Percentiles rank a stretch among this genome's conserved stretches.
These are phyloP conservation scores for Cladopsammia gracilis DNA, from an alignment of 64 coral and sea anemone genomes.

Conservation along the genomic window DNA sequence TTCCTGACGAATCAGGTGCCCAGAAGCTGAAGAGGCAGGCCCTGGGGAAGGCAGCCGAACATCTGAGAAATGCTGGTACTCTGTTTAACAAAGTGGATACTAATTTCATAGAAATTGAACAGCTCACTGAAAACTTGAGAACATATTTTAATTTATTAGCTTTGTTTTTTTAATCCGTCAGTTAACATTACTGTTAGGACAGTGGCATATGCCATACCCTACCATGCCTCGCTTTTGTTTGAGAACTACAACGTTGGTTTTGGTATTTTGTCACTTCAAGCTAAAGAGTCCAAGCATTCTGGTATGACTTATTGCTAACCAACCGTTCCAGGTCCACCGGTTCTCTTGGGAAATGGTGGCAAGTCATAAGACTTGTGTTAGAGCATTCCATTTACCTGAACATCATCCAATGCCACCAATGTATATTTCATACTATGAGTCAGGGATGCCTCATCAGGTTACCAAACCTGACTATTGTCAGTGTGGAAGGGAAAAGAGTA, in stretches of 20 bases:
- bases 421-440: constrained; percentile 41
- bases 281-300: constrained; percentile 27
- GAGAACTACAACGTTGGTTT: no score
- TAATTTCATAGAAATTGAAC: constrained; percentile 23
- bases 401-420: constrained; percentile 34
- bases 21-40: constrained; percentile 40
- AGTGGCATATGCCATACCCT: no score
- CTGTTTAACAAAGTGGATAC: constrained; percentile 65
- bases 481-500: constrained; percentile 53
- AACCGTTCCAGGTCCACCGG: neutral
- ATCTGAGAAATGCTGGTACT: constrained; percentile 62
- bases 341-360: constrained; percentile 56
- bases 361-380: constrained; percentile 49
- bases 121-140: neutral
- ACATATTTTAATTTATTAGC: constrained; percentile 30
- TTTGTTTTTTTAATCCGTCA: neutral
- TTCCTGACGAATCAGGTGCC: constrained; percentile 27
- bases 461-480: neutral
- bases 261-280: constrained; percentile 24
- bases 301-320: constrained; percentile 8
- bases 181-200: no score
- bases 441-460: constrained; percentile 10
- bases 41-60: constrained; percentile 23
- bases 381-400: constrained; percentile 24
- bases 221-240: no score